Conservation (phyloP, 2,797 vertebrate species). For the Syngnathus rostellatus region DNA sequence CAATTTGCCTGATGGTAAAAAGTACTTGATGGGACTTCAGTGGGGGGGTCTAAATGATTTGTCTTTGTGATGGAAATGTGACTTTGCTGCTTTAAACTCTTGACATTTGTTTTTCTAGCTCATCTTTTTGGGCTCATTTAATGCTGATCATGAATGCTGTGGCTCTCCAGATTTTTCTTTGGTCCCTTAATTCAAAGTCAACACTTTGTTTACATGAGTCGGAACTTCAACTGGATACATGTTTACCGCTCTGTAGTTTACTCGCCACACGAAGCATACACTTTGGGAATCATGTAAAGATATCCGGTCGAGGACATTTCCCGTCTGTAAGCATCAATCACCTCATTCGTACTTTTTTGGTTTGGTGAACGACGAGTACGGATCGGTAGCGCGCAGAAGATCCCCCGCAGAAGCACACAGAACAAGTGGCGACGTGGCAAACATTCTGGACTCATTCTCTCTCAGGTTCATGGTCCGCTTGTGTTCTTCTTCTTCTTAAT, state of each 20-base stretch:
- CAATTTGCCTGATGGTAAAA: constrained; percentile 46
- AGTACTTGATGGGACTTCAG: constrained; percentile 56
- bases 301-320: not conserved
- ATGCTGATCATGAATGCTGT: constrained; percentile 61
- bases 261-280: not conserved
- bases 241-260: not conserved
- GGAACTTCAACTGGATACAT: not conserved
- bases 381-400: not conserved
- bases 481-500: constrained; percentile 28
- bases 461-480: constrained; percentile 37
- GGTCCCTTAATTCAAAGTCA: not conserved
- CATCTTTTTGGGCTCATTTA: constrained; percentile 56
- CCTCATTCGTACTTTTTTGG: not conserved
- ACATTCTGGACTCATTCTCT: constrained; percentile 41
- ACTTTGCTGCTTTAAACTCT: constrained; percentile 64
- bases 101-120: constrained; percentile 51
- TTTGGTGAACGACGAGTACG: not conserved
- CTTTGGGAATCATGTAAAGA: not conserved
- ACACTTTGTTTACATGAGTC: constrained; percentile 33
- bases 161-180: constrained; percentile 11
- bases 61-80: constrained; percentile 65
- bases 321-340: not conserved
- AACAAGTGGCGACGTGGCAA: constrained; percentile 11
- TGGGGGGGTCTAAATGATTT: constrained; percentile 51
- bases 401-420: constrained; percentile 19